phyloP scores from a whole-genome alignment of 2,797 vertebrate species.

The Prunella strophiata region DNA sequence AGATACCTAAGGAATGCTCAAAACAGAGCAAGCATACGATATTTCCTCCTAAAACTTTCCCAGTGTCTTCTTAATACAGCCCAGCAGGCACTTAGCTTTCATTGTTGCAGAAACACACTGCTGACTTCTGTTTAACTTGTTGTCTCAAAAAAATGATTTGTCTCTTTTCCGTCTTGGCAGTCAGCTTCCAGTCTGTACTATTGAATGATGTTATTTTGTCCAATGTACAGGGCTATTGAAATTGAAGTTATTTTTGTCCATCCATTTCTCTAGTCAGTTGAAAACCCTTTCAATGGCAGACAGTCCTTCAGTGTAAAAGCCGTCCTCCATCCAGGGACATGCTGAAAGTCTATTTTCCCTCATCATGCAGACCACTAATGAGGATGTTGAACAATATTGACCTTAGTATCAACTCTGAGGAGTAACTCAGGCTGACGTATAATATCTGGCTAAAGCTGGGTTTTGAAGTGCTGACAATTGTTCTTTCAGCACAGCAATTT shows the following conservation, averaged over 20 bases:
- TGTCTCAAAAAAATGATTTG: neutral
- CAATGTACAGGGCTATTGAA: neutral
- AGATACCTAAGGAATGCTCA: neutral
- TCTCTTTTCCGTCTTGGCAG: neutral
- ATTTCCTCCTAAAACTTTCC: neutral
- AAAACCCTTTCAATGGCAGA: neutral
- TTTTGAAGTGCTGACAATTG: constrained; percentile 29
- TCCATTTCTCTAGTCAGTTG: neutral
- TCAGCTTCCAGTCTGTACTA: neutral
- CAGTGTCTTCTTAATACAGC: neutral
- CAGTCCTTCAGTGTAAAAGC: neutral
- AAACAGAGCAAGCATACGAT: neutral
- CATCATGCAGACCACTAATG: constrained; percentile 6
- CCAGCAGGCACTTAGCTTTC: neutral
- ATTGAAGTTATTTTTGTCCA: neutral
- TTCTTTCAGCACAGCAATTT: constrained; percentile 11
- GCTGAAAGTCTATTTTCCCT: neutral
- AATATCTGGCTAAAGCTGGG: neutral
- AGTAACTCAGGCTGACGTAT: neutral
- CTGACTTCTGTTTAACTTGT: neutral
- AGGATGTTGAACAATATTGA: constrained; percentile 34
- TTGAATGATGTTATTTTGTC: neutral
- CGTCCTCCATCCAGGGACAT: neutral
- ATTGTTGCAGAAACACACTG: neutral
- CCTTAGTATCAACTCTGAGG: neutral